Percentiles rank a stretch among this genome's conserved stretches.
Conservation (phyloP, 2,113 vertebrate species). For the Corydoras maculifer region DNA sequence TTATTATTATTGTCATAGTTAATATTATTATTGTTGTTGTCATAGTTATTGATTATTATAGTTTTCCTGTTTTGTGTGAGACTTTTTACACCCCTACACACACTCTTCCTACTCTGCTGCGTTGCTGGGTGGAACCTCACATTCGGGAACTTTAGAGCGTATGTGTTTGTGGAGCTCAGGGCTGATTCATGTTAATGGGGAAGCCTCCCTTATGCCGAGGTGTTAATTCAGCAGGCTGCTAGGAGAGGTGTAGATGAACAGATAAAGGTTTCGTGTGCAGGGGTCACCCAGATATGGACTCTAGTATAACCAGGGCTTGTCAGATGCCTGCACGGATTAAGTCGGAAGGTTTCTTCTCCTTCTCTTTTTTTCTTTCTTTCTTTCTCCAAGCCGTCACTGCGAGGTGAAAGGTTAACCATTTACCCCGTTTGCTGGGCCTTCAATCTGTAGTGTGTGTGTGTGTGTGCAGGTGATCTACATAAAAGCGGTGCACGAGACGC, state of each 20-base stretch:
- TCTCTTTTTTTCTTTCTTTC: neutral
- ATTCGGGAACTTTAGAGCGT: no score
- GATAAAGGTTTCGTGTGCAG: slow-evolving; percentile 89
- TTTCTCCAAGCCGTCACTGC: slow-evolving; percentile 35
- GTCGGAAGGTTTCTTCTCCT: slow-evolving; percentile 72
- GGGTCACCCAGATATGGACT: slow-evolving; percentile 90
- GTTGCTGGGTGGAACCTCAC: no score
- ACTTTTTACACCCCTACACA: no score
- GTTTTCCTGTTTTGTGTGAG: no score
- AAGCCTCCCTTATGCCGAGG: slow-evolving; percentile 77
- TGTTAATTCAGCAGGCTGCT: slow-evolving; percentile 91
- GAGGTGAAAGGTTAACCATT: slow-evolving; percentile 88
- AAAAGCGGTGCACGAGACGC: slow-evolving; percentile 83
- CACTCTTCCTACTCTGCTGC: no score
- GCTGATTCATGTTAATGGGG: slow-evolving; percentile 89
- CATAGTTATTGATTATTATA: no score
- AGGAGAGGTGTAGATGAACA: slow-evolving; percentile 98
- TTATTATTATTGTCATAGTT: no score
- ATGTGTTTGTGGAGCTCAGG: slow-evolving; percentile 41
- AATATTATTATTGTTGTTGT: no score
- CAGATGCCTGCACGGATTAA: slow-evolving; percentile 98
- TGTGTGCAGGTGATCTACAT: slow-evolving; percentile 82
- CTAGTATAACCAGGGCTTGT: slow-evolving; percentile 87
- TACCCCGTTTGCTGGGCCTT: slow-evolving; percentile 88
- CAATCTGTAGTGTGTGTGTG: slow-evolving; percentile 78